Evolutionary conservation across 2,888 invertebrate species (phyloP).

Genomic region (Chymomyza fuscimana): DNA sequence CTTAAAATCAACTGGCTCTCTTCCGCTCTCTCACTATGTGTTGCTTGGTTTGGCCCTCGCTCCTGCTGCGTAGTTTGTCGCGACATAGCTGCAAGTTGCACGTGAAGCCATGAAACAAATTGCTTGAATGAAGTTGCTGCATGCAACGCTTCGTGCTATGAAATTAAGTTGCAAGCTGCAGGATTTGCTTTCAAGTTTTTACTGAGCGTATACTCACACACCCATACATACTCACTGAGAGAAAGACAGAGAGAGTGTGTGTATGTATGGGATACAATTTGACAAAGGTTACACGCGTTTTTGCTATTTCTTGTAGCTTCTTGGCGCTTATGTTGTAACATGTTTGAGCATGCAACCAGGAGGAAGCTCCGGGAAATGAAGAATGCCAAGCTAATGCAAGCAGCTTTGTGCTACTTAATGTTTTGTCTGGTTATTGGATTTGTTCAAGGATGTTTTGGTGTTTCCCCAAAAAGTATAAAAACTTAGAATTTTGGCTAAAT

Average conservation of each 20-base stretch:
- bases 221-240: slow-evolving; percentile 7
- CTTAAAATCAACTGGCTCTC: slow-evolving; percentile 42
- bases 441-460: slow-evolving; percentile 14
- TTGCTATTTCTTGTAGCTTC: slow-evolving; percentile 56
- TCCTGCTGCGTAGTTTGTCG: not conserved
- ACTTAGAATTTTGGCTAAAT: not conserved
- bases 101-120: slow-evolving; percentile 65
- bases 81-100: slow-evolving; percentile 29
- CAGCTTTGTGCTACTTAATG: slow-evolving; percentile 68
- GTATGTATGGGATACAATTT: not conserved
- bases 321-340: slow-evolving; percentile 20
- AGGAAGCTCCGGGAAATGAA: slow-evolving; percentile 37
- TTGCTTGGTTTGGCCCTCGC: slow-evolving; percentile 15
- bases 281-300: slow-evolving; percentile 55
- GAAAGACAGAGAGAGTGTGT: slow-evolving; percentile 9
- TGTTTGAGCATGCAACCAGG: slow-evolving; percentile 41
- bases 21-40: not conserved
- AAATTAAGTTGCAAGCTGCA: slow-evolving; percentile 71
- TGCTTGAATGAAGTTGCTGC: slow-evolving; percentile 67
- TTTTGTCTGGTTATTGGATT: slow-evolving; percentile 44
- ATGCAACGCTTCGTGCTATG: slow-evolving; percentile 64
- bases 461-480: not conserved
- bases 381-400: slow-evolving; percentile 67
- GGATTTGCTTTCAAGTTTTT: slow-evolving; percentile 69
- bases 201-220: slow-evolving; percentile 45